Base-by-base conservation (phyloP, 2,888 invertebrate species). In the Chouioia cunea region DNA sequence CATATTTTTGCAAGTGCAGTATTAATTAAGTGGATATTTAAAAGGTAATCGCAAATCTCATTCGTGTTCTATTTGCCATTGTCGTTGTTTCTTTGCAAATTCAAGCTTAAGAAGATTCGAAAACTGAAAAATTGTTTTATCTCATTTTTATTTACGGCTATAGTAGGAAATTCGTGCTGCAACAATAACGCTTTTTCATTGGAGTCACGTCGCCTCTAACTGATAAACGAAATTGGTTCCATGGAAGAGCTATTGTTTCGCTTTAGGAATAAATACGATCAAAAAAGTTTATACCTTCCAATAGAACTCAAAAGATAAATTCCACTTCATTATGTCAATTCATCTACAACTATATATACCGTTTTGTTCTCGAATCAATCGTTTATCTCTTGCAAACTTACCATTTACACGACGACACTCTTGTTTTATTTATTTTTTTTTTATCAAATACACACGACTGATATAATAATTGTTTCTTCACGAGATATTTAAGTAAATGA, bases 401-500 rank as follows among this genome's bases (percentile, higher is more conserved):
- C 43, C 52, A 66, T 46, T 53, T 53, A 23, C 36, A 36, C 12
- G 36, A 63, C 36, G 27, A 60, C 60, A 54, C 57, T 66, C n/a
- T n/a, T n/a, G 47, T 58, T 22, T 16, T 43, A 16, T 6, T 50
- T n/a, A 18, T 14, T 47, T 46, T 53, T 22, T 44, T 44, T 54
- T 8, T 43, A 16, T 23, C 1, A 16, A 53, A 12, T 36, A 36
- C 36, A 36, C 36, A 36, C 12, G 36, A 36, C 36, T 36, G 6
- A 36, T 36, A 36, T 36, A 56, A 52, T 60, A 46, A 36, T 36
- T 36, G 10, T 53, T 64, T 71, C 10, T 44, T 48, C 59, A 36
- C 14, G 50, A 54, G 36, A 47, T 65, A 8, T 68, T 16, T 53
- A 74, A 78, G 77, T 76, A 78, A 80, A 77, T 75, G 77, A 79